These are phyloP conservation scores for Sciurus carolinensis DNA, from an alignment of 2,797 vertebrate species.

Conservation along the genomic window DNA sequence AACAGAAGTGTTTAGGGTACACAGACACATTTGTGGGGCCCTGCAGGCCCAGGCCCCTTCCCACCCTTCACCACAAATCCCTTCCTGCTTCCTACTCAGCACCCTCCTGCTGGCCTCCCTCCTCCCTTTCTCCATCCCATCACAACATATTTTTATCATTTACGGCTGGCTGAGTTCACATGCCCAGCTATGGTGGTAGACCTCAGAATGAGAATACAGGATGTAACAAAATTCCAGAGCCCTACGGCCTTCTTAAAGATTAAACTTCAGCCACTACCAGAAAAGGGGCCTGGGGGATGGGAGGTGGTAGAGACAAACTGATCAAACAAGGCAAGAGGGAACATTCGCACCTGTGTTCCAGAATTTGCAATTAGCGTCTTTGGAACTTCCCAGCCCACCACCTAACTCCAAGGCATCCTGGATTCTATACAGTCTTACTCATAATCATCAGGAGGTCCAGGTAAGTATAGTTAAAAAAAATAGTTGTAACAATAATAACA, in stretches of 20 bases:
- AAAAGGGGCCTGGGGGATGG: not conserved
- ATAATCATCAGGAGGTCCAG: not conserved
- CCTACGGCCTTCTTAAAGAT: slow-evolving; percentile 61
- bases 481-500: not conserved
- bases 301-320: not conserved
- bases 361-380: not conserved
- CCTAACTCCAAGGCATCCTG: not conserved
- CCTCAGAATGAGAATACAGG: slow-evolving; percentile 71
- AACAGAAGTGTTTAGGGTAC: slow-evolving; percentile 78
- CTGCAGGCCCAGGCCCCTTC: not conserved
- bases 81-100: slow-evolving; percentile 43
- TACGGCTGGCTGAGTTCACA: slow-evolving; percentile 22
- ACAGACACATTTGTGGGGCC: slow-evolving; percentile 62
- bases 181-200: slow-evolving; percentile 49
- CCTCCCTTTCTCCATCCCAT: not conserved
- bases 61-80: slow-evolving; percentile 66
- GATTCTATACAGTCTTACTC: not conserved
- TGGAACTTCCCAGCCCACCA: not conserved
- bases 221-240: slow-evolving; percentile 61
- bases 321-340: not conserved
- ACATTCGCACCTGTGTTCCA: not conserved
- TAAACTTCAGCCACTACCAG: slow-evolving; percentile 1
- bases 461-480: not conserved
- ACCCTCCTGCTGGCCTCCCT: not conserved
- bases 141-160: slow-evolving; percentile 66